Conservation (phyloP, 1,140 invertebrate genomes). For the Tigriopus japonicus region DNA sequence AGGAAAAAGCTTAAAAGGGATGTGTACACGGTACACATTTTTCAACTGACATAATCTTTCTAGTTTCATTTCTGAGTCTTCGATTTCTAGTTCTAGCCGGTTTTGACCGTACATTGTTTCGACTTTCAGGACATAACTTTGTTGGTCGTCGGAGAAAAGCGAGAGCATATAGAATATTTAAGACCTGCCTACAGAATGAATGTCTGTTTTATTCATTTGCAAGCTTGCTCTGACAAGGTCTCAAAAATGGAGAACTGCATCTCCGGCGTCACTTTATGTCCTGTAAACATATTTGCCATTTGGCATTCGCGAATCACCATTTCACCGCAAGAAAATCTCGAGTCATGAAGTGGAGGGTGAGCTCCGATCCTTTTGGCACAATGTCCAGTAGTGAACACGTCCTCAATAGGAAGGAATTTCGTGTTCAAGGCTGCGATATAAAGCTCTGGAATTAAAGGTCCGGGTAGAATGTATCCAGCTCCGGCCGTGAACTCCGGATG, state of each 20-base stretch:
- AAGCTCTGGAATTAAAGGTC: conserved; percentile 20
- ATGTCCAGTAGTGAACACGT: conserved; percentile 27
- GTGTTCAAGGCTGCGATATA: conserved; percentile 21
- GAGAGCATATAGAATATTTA: no score
- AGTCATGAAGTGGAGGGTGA: conserved; percentile 18
- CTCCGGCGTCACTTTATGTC: background rate
- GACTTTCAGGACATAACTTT: no score
- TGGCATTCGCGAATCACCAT: conserved; percentile 19
- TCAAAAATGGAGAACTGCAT: background rate
- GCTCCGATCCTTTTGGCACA: conserved; percentile 18
- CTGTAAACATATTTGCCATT: conserved; percentile 13
- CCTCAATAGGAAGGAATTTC: conserved; percentile 24
- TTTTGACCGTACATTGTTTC: no score
- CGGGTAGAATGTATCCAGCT: conserved; percentile 25
- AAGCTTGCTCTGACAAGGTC: background rate
- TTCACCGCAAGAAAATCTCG: conserved; percentile 21
- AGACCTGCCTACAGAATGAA: no score
- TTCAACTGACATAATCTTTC: no score
- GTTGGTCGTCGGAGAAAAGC: no score
- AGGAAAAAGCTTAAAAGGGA: no score
- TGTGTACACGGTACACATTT: no score
- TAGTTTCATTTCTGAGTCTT: no score
- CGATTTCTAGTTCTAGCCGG: no score
- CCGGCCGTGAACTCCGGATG: conserved; percentile 25
- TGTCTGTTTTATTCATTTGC: background rate